A percentile compares a stretch with the other conserved stretches of the same genome.
Conservation (phyloP, 1,140 invertebrate genomes). For the Armadillidium nasatum region DNA sequence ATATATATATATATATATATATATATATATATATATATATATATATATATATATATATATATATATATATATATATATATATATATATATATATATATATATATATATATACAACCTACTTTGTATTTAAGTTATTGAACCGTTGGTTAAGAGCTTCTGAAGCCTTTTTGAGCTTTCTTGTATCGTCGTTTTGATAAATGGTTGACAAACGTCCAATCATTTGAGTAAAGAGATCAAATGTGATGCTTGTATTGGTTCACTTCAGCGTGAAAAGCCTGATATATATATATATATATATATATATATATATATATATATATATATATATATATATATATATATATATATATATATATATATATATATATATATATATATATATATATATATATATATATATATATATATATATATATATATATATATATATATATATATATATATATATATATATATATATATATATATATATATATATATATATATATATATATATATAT, state of each 20-base stretch:
- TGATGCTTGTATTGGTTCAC: constrained; percentile 87
- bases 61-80: too few relatives aligned
- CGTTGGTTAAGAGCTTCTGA: constrained; percentile 77
- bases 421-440: constrained; percentile 20
- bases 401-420: not conserved
- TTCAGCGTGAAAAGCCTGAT: constrained; percentile 70
- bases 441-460: not conserved
- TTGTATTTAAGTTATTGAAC: constrained; percentile 71
- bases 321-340: too few relatives aligned
- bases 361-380: constrained; percentile 9
- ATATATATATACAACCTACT: too few relatives aligned
- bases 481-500: too few relatives aligned
- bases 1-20: too few relatives aligned
- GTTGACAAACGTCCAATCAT: constrained; percentile 84
- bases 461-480: too few relatives aligned
- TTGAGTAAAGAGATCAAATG: constrained; percentile 82
- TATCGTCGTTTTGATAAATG: constrained; percentile 87
- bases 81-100: too few relatives aligned
- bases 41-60: too few relatives aligned
- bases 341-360: too few relatives aligned
- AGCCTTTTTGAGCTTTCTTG: constrained; percentile 74
- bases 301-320: too few relatives aligned
- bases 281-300: too few relatives aligned
- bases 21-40: too few relatives aligned
- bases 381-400: constrained; percentile 20